Evolutionary conservation across 1,140 invertebrate species (phyloP).

Genomic region (Oreohelix idahoensis): DNA sequence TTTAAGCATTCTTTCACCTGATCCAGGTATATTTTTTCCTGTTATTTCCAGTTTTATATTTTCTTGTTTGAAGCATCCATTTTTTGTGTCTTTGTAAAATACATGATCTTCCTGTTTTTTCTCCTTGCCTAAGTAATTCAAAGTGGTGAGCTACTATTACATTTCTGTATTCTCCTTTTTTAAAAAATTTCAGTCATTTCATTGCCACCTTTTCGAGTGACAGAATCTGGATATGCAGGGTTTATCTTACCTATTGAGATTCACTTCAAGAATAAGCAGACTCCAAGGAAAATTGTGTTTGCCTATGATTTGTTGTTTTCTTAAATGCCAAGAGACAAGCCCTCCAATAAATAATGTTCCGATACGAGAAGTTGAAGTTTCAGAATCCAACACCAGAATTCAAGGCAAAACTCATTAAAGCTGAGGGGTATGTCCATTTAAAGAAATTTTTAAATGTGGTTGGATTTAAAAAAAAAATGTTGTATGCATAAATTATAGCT

Average conservation of each 20-base stretch:
- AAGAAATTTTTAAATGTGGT: too few species aligned
- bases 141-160: too few species aligned
- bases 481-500: too few species aligned
- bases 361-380: conserved; percentile 85
- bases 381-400: conserved; percentile 91
- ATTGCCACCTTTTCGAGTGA: conserved; percentile 91
- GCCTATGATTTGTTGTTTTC: conserved; percentile 88
- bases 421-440: conserved; percentile 84
- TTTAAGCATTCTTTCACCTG: too few species aligned
- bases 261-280: conserved; percentile 91
- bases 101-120: too few species aligned
- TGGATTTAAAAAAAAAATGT: too few species aligned
- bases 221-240: conserved; percentile 95
- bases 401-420: conserved; percentile 87
- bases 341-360: conserved; percentile 80
- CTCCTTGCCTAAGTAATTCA: too few species aligned
- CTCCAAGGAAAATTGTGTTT: conserved; percentile 89
- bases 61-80: too few species aligned
- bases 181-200: conserved; percentile 77
- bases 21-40: too few species aligned
- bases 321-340: conserved; percentile 81
- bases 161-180: neutral
- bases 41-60: too few species aligned
- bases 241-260: conserved; percentile 92
- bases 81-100: too few species aligned